Evolutionary conservation across 2,113 vertebrate species (phyloP), one percentile per base, ranked within the genome.

Genomic region (Nansenia antarctica): DNA sequence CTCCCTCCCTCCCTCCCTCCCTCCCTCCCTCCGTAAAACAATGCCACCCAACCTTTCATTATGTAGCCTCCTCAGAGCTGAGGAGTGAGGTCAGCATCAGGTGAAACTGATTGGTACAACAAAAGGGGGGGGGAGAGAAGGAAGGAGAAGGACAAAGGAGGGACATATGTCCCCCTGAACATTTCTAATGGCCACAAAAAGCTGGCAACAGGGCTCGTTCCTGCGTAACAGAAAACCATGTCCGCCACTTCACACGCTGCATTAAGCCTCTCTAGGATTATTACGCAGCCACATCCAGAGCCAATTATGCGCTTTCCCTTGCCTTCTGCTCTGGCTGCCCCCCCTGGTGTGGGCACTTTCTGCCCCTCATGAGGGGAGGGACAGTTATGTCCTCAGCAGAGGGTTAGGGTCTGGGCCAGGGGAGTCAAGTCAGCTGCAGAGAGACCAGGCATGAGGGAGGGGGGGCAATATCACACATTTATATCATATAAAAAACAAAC

Each of bases 211-310:
- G 15, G 45, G 45, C 15, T 47, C 39, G 24, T 55, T 27, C 9
- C 6, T 4, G 9, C 5, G 8, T 2, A 27, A 55, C n/a, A n/a
- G 12, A 22, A 18, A 49, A 24, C n/a, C 1, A 9, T 2, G 11
- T 26, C 37, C 18, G n/a, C 22, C 1, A 5, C 11, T 11, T 47
- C 22, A 5, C 59, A 7, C 22, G 0, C 24, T 20, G 8, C 9
- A 26, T 31, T 73, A 67, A 76, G 6, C 59, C 67, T 65, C 27
- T 11, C 1, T 12, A 1, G 58, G 79, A 80, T 80, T 74, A 80
- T 80, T 74, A 70, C 67, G 67, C 69, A 27, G 1, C 55, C 47
- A 0, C 22, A 5, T n/a, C 53, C 73, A 37, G 0, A 76, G 32
- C 72, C 82, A 70, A 73, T 80, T 77, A 27, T 0, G 9, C 31